These are phyloP conservation scores for Pionites leucogaster DNA, from an alignment of 2,113 vertebrate genomes.

Conservation along the genomic window DNA sequence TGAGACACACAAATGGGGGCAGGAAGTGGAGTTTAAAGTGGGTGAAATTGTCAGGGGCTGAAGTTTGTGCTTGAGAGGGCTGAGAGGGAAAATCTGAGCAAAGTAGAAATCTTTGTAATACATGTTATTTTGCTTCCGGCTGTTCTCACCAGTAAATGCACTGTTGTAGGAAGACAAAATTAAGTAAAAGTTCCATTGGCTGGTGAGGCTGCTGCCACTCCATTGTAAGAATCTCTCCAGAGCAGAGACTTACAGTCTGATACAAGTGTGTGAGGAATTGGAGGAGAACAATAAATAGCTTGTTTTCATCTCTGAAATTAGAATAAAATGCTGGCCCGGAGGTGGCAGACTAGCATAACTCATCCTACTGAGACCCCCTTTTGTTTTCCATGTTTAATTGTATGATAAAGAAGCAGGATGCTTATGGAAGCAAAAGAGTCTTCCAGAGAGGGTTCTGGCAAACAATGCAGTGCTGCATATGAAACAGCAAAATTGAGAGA, in stretches of 20 bases:
- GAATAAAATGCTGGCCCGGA: background rate
- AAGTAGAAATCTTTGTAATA: background rate
- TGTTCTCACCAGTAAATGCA: background rate
- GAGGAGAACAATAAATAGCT: background rate
- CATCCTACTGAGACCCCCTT: background rate
- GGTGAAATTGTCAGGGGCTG: background rate
- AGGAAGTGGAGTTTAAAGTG: background rate
- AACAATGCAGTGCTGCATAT: background rate
- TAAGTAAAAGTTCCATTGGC: background rate
- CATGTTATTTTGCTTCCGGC: background rate
- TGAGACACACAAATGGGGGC: background rate
- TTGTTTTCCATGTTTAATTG: background rate
- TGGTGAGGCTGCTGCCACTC: background rate
- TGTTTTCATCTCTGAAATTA: background rate
- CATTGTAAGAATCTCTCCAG: background rate
- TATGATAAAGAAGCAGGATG: background rate
- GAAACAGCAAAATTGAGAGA: background rate
- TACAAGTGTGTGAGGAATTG: background rate
- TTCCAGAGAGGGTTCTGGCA: background rate
- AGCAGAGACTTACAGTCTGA: background rate
- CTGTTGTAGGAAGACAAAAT: accelerated
- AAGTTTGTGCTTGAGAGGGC: background rate
- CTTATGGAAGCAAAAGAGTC: background rate
- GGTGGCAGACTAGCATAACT: background rate
- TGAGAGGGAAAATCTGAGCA: background rate